These are phyloP conservation scores for Artibeus lituratus DNA, from an alignment of 2,797 vertebrate genomes.

Conservation along the genomic window DNA sequence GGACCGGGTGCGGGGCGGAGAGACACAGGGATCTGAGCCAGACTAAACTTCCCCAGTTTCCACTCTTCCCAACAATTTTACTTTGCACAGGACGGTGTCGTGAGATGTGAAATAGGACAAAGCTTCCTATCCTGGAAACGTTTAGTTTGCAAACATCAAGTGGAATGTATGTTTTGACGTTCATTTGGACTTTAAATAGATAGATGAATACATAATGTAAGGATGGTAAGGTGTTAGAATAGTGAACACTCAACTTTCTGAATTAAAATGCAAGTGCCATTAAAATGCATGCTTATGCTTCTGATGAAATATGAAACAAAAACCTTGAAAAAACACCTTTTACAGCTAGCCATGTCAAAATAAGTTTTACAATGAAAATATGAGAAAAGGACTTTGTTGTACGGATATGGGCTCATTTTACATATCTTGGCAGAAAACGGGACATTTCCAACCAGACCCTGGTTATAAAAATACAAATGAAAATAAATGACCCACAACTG, in stretches of 20 bases:
- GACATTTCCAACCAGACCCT: background rate
- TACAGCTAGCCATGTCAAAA: background rate
- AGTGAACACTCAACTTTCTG: background rate
- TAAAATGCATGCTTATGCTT: background rate
- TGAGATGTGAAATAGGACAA: background rate
- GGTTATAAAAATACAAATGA: background rate
- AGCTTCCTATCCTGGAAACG: background rate
- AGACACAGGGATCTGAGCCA: background rate
- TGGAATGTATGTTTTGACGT: background rate
- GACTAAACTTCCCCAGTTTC: background rate
- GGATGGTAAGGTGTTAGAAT: background rate
- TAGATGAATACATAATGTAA: background rate
- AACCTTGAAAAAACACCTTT: background rate
- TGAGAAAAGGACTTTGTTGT: background rate
- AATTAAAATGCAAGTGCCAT: background rate
- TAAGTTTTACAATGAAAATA: background rate
- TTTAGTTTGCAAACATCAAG: background rate
- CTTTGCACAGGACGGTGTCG: background rate
- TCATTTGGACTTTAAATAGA: background rate
- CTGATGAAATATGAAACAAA: background rate
- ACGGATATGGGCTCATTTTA: background rate
- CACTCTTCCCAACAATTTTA: background rate
- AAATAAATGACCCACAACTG: background rate
- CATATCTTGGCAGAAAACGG: background rate
- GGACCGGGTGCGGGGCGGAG: background rate